phyloP scores from a whole-genome alignment of 2,888 invertebrate genomes.

The Pseudanteris insignis region DNA sequence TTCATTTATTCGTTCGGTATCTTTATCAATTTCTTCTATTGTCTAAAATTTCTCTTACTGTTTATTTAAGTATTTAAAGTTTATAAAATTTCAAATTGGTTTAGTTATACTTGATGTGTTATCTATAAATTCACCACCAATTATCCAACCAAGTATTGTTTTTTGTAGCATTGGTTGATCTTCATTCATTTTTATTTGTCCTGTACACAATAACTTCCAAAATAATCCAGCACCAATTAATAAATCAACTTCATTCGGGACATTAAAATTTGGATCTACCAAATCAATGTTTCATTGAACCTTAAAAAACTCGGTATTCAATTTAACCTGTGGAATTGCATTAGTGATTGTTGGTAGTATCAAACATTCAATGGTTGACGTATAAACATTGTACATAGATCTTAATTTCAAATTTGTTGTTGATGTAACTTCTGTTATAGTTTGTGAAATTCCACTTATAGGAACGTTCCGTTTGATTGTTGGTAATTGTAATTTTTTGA shows the following conservation, averaged over 20 bases:
- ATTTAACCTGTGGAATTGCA: neutral
- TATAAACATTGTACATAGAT: neutral
- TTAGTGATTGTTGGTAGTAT: neutral
- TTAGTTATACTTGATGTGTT: neutral
- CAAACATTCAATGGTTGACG: neutral
- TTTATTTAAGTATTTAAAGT: neutral
- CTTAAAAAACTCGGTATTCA: neutral
- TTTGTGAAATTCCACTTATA: neutral
- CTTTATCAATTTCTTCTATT: neutral
- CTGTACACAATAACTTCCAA: conserved; percentile 14
- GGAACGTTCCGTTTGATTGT: neutral
- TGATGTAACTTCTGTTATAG: neutral
- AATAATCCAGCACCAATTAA: conserved; percentile 15
- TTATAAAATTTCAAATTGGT: neutral
- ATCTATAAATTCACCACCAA: conserved; percentile 11
- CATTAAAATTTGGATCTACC: conserved; percentile 10
- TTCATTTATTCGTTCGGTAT: neutral
- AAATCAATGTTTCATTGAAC: conserved; percentile 2
- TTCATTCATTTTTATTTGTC: conserved; percentile 4
- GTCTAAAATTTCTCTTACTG: conserved; percentile 7
- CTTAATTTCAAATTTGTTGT: neutral
- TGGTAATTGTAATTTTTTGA: conserved; percentile 1
- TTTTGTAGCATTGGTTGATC: conserved; percentile 13
- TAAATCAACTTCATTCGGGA: conserved; percentile 4
- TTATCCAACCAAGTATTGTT: conserved; percentile 14